Evolutionary conservation across 1,140 invertebrate species (phyloP).

Genomic region (Pseudomyrmex pallidus): DNA sequence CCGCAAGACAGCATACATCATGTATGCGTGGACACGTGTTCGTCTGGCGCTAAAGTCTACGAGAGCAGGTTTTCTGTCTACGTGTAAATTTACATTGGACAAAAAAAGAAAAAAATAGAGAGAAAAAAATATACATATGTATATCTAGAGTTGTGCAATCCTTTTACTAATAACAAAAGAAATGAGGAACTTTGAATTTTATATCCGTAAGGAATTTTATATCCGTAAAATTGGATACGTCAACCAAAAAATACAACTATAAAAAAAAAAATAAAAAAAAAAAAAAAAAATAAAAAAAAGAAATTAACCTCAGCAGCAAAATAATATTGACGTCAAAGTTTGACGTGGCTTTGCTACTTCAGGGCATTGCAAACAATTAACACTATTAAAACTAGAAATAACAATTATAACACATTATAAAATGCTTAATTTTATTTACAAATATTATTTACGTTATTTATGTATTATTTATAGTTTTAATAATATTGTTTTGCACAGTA

Average conservation of each 20-base stretch:
- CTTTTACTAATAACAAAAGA: no score
- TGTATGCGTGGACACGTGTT: constrained; percentile 1
- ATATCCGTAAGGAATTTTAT: neutral
- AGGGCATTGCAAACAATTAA: no score
- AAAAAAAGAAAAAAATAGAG: neutral
- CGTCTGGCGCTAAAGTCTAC: neutral
- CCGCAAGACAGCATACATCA: constrained; percentile 28
- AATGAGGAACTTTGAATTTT: no score
- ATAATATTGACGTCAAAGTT: no score
- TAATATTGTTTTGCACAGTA: no score
- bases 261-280: neutral
- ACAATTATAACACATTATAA: no score
- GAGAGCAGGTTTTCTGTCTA: neutral
- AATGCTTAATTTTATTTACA: no score
- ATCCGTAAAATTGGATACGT: neutral
- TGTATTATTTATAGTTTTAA: no score
- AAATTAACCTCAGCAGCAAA: neutral
- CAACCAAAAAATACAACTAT: neutral
- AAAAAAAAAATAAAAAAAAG: neutral
- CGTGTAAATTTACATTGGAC: neutral
- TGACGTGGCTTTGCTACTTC: no score
- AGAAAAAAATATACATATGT: neutral
- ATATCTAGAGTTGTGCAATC: no score
- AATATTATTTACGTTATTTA: no score
- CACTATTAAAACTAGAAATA: no score